These are phyloP conservation scores for Rhinichthys osculus DNA, from an alignment of 2,797 vertebrate genomes.

Conservation along the genomic window DNA sequence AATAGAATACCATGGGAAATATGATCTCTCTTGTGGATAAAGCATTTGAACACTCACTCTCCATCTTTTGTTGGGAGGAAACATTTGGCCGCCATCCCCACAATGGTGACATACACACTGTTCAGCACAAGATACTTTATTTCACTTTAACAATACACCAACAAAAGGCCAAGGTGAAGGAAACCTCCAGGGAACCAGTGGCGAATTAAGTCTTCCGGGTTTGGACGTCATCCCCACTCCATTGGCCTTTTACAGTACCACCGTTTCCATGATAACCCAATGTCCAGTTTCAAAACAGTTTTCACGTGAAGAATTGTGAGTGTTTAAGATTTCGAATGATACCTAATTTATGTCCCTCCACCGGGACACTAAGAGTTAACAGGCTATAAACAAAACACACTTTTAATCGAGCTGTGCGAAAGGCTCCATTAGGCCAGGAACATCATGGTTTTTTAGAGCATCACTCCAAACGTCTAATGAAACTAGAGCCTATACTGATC, in stretches of 20 bases:
- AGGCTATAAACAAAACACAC: not conserved
- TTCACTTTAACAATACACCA: no score
- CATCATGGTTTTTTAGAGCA: not conserved
- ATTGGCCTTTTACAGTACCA: not conserved
- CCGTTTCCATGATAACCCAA: not conserved
- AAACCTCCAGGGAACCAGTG: not conserved
- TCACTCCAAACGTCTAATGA: not conserved
- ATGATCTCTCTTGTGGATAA: not conserved
- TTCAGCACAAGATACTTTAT: not conserved
- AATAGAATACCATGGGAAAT: not conserved
- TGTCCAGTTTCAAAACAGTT: not conserved
- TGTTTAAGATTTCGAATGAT: not conserved
- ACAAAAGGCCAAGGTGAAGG: not conserved
- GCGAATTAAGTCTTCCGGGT: not conserved
- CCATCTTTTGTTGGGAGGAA: not conserved
- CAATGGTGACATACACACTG: not conserved
- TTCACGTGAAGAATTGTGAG: no score
- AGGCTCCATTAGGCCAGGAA: not conserved
- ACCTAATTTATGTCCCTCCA: no score
- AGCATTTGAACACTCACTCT: not conserved
- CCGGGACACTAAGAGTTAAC: no score
- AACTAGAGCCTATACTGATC: not conserved
- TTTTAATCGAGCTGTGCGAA: not conserved
- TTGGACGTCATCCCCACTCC: not conserved
- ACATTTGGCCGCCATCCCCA: not conserved